These are phyloP conservation scores for Telenomus remus DNA, from an alignment of 1,140 invertebrate genomes.

Conservation along the genomic window DNA sequence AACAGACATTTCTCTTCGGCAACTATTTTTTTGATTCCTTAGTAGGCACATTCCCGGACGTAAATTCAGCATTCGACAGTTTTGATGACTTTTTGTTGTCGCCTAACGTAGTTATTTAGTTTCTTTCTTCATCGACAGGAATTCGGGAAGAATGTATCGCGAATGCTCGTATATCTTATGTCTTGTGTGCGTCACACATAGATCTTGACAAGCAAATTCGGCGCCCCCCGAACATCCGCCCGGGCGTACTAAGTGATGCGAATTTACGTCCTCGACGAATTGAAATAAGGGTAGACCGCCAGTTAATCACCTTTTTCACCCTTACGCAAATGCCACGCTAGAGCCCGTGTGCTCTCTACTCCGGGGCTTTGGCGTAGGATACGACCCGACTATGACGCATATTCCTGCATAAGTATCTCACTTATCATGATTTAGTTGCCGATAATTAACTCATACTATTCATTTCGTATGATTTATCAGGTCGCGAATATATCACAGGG, in stretches of 20 bases:
- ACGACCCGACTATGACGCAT: constrained; percentile 25
- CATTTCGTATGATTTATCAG: constrained; percentile 12
- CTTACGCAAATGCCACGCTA: constrained; percentile 4
- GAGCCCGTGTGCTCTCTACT: constrained; percentile 9
- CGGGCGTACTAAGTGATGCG: constrained; percentile 58
- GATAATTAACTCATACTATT: constrained; percentile 32
- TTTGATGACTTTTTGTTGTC: no score
- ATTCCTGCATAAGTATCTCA: constrained; percentile 36
- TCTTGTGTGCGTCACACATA: constrained; percentile 2
- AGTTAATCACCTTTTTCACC: constrained; percentile 64
- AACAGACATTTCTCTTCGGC: no score
- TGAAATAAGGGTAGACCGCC: constrained; percentile 65
- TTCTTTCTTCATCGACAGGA: background rate
- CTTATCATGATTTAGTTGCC: constrained; percentile 33
- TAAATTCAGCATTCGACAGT: no score
- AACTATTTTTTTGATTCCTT: no score
- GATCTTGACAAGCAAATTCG: constrained; percentile 8
- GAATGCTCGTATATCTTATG: constrained; percentile 22
- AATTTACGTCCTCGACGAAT: constrained; percentile 67
- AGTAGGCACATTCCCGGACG: no score
- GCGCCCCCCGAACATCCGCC: constrained; percentile 40
- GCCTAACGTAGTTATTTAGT: no score
- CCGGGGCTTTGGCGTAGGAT: constrained; percentile 39
- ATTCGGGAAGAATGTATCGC: constrained; percentile 29
- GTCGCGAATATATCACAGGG: background rate